phyloP scores from a whole-genome alignment of 2,888 invertebrate genomes.

The Plebejus melissa region DNA sequence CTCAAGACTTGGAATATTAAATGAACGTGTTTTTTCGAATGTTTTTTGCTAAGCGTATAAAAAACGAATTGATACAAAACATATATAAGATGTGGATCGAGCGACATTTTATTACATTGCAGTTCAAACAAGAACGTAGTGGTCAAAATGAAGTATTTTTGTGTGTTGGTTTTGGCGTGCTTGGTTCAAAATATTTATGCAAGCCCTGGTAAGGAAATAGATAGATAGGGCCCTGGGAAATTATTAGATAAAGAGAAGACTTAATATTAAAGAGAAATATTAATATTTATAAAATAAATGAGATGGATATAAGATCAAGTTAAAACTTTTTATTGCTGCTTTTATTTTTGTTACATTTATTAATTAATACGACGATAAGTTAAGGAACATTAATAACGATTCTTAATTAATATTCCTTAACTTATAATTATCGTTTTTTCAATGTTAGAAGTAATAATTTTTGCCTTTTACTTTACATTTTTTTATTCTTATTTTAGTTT shows the following conservation, averaged over 20 bases:
- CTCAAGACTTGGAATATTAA: too few species aligned
- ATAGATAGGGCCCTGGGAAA: too few species aligned
- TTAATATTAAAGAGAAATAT: not conserved
- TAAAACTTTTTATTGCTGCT: too few species aligned
- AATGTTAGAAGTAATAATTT: too few species aligned
- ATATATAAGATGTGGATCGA: constrained; percentile 9
- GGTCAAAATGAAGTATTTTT: not conserved
- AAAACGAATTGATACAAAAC: constrained; percentile 4
- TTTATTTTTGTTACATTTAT: too few species aligned
- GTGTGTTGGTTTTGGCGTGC: not conserved
- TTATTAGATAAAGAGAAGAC: not conserved
- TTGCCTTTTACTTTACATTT: too few species aligned
- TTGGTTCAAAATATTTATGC: not conserved
- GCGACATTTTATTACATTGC: not conserved
- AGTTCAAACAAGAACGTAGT: not conserved
- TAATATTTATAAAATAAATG: too few species aligned
- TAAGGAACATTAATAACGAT: too few species aligned
- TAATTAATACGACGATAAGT: too few species aligned
- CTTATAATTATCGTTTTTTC: too few species aligned
- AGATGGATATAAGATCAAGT: too few species aligned
- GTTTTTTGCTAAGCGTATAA: not conserved
- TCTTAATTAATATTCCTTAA: too few species aligned
- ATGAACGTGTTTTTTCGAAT: not conserved
- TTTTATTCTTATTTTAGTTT: not conserved
- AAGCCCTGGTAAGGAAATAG: not conserved